Base-by-base conservation (phyloP, 2,888 invertebrate species). In the Drosophila greeni region DNA sequence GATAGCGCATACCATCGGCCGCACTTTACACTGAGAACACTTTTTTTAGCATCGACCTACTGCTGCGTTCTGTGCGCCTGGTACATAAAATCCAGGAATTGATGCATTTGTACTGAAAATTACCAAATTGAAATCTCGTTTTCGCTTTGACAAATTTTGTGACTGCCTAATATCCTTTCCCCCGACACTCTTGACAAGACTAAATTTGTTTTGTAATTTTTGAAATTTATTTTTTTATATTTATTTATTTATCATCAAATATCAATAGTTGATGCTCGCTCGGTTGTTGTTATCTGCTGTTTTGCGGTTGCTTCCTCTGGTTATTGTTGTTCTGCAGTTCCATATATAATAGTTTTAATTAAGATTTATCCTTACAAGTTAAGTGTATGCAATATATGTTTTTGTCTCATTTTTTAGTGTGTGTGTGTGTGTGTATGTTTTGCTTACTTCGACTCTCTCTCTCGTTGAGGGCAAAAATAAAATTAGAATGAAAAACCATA, bases 281-380 rank as follows among this genome's bases (percentile, higher is more conserved):
- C 45, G 26, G 26, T 45, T 43, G 37, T 57, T 62, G 53, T 70
- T 70, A 56, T 60, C 76, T 80, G 74, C 47, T 54, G 48, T 76
- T 70, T 84, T 72, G 79, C 9, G 42, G 42, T 71, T 79, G 71
- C 82, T 74, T 66, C 43, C 49, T 69, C 55, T 54, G 66, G 78
- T 75, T 42, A 24, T 42, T 78, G 66, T 29, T 51, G 51, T 66
- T 68, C 70, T 69, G 70, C 49, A 36, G 68, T 69, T 31, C 26
- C 26, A 16, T 62, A 47, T 47, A 58, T 62, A 16, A 62, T 56
- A 47, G 20, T 56, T 69, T 71, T 84, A 73, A 81, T 79, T 79
- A 79, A 75, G 84, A 82, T 69, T 84, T 78, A 81, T 84, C 75
- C 82, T 79, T 79, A 79, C 76, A 75, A 76, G 64, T 73, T 84